Base-by-base conservation (phyloP, 2,888 invertebrate genomes). In the Notodonta ziczac region DNA sequence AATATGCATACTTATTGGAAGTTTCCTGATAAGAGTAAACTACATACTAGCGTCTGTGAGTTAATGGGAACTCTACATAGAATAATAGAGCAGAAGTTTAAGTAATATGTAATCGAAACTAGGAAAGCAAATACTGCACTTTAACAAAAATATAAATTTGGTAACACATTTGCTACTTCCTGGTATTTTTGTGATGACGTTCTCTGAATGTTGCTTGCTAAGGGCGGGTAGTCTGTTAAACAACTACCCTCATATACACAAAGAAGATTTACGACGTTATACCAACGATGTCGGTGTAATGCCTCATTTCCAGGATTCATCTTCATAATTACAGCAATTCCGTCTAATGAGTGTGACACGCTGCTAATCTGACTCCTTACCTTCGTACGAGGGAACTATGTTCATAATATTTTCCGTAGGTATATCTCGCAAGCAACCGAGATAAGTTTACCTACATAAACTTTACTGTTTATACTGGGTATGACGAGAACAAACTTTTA, bases 261-360 rank as follows among this genome's bases (percentile, higher is more conserved):
- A 75, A 73, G 72, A 74, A 74, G 66, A 73, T 73, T 75, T 72
- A 71, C 65, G 72, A 63, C 61, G 64, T 73, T 67, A 75, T 67
- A 69, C 70, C 74, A 68, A 67, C 70, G 67, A 63, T 69, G 76
- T 75, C 70, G 65, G 76, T 70, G 76, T 73, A 75, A 75, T 76
- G 76, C 71, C 67, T 76, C 80, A 78, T 81, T 79, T 78, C 70
- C 77, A 65, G 72, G 73, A 79, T 79, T 77, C 77, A 81, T 83
- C 78, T 79, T 81, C 82, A 75, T 82, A 82, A 83, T 82, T 76
- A 80, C 76, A 56, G 70, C 76, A 71, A 81, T 83, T 78, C 63
- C 63, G 65, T 66, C 63, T 83, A 82, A 82, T 80, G 82, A 76
- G 68, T 71, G 70, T 72, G 74, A 70, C 70, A 80, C 75, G 72